A percentile compares a stretch with the other conserved stretches of the same genome.
These are phyloP conservation scores for Xestia c-nigrum DNA, from an alignment of 2,888 invertebrate species.

Conservation along the genomic window DNA sequence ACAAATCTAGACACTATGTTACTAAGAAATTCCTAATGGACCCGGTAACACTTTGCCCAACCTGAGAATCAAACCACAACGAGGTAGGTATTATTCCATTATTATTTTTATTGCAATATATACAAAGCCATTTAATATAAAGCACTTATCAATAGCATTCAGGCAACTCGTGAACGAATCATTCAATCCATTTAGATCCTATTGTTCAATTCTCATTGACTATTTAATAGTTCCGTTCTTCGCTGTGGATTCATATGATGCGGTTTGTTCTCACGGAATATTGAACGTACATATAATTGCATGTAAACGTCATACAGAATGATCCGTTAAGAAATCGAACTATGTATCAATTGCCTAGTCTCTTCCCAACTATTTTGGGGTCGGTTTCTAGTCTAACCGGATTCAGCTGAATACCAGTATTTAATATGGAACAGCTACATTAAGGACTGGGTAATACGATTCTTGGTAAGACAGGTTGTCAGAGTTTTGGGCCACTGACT, in stretches of 20 bases:
- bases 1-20: not conserved
- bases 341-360: too few species aligned
- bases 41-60: not conserved
- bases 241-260: conserved; percentile 4
- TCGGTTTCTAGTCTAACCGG: too few species aligned
- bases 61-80: not conserved
- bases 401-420: not conserved
- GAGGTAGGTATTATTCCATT: not conserved
- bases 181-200: conserved; percentile 38
- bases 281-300: not conserved
- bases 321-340: not conserved
- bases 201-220: conserved; percentile 56
- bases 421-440: not conserved
- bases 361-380: too few species aligned
- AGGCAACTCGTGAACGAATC: conserved; percentile 31
- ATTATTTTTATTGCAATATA: too few species aligned
- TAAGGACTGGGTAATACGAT: too few species aligned
- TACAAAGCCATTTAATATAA: conserved; percentile 21
- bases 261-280: not conserved
- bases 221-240: conserved; percentile 42
- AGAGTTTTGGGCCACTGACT: not conserved
- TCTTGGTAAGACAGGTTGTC: not conserved
- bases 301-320: not conserved
- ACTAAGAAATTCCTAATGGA: not conserved
- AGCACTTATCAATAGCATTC: conserved; percentile 37